phyloP scores from a whole-genome alignment of 2,888 invertebrate genomes.

The Trachelus stipa region DNA sequence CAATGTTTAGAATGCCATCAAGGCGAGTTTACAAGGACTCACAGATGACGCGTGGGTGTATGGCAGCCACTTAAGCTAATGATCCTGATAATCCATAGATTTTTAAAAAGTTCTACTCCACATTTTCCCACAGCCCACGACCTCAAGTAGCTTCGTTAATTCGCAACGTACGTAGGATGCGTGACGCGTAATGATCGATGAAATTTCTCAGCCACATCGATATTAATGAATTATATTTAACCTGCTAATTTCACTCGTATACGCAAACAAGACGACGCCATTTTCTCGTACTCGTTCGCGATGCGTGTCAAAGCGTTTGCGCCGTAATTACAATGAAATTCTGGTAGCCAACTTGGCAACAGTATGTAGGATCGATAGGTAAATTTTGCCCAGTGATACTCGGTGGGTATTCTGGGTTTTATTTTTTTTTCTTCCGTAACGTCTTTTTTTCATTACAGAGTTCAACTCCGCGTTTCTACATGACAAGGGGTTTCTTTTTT shows the following conservation, averaged over 20 bases:
- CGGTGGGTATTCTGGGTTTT: not conserved
- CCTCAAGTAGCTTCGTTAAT: not conserved
- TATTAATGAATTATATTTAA: not conserved
- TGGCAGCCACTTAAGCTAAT: not conserved
- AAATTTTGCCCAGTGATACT: slow-evolving; percentile 26
- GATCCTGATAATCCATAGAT: not conserved
- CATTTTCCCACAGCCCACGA: not conserved
- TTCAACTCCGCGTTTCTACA: not conserved
- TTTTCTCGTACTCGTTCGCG: not conserved
- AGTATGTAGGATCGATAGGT: slow-evolving; percentile 45
- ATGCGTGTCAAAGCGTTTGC: not conserved
- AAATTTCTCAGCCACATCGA: not conserved
- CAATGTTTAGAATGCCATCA: not conserved
- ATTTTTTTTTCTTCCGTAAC: not conserved
- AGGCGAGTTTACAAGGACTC: not conserved
- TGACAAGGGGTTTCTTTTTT: not conserved
- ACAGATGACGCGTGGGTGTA: not conserved
- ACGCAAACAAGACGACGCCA: not conserved
- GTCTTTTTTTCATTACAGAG: not conserved
- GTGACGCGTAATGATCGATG: not conserved
- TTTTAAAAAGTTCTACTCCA: not conserved
- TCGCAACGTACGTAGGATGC: not conserved
- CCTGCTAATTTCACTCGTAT: not conserved
- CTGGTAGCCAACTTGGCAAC: slow-evolving; percentile 51
- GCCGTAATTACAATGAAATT: slow-evolving; percentile 29